These are phyloP conservation scores for Dromiciops gliroides DNA, from an alignment of 2,113 vertebrate species.

Conservation along the genomic window DNA sequence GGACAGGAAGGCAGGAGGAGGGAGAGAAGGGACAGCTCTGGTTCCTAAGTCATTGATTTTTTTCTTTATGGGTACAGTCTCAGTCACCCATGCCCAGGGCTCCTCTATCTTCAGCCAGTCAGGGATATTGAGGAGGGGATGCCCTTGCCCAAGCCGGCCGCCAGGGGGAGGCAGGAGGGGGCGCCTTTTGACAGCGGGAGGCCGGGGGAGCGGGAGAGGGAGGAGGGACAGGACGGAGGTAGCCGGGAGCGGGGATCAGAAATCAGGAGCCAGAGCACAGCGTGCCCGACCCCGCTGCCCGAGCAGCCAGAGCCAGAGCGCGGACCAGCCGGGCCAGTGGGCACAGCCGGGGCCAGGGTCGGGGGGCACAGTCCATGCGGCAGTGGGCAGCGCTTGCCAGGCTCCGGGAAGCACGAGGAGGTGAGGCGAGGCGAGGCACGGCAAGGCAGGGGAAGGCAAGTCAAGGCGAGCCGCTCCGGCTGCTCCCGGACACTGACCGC, in stretches of 20 bases:
- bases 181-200: slow-evolving; percentile 65
- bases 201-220: slow-evolving; percentile 60
- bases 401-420: slow-evolving; percentile 64
- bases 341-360: slow-evolving; percentile 20
- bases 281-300: slow-evolving; percentile 50
- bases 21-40: not conserved
- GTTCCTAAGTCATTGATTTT: not conserved
- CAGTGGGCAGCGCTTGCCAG: slow-evolving; percentile 50
- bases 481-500: slow-evolving; percentile 51
- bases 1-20: not conserved
- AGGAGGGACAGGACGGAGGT: slow-evolving; percentile 15
- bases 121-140: not conserved
- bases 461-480: slow-evolving; percentile 34
- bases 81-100: not conserved
- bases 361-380: slow-evolving; percentile 60
- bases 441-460: slow-evolving; percentile 57
- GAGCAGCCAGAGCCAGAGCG: slow-evolving; percentile 36
- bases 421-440: slow-evolving; percentile 38
- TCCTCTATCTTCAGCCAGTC: not conserved
- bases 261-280: slow-evolving; percentile 6
- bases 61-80: not conserved
- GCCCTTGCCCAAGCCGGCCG: slow-evolving; percentile 55
- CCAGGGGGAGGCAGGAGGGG: slow-evolving; percentile 77
- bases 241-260: slow-evolving; percentile 41
- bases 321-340: slow-evolving; percentile 37